Evolutionary conservation across 2,888 invertebrate genomes (phyloP).

Genomic region (Stramonita haemastoma): DNA sequence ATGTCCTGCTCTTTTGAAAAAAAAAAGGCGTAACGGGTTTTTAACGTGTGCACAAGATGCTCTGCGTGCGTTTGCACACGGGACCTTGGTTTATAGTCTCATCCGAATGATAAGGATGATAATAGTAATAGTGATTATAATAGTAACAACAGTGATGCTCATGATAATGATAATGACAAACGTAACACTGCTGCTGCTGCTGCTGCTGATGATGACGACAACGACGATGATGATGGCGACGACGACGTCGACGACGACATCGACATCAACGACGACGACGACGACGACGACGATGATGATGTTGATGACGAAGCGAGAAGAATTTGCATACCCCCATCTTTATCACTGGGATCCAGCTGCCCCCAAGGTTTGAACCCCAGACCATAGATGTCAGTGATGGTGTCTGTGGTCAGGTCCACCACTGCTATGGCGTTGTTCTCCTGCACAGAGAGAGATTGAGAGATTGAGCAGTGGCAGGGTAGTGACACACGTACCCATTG

Average conservation of each 20-base stretch:
- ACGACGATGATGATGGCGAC: not conserved
- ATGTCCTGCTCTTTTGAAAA: no score
- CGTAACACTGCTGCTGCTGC: no score
- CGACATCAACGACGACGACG: not conserved
- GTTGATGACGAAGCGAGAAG: not conserved
- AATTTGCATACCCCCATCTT: conserved; percentile 55
- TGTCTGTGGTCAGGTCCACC: conserved; percentile 55
- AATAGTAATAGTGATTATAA: no score
- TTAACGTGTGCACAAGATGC: no score
- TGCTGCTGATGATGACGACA: no score
- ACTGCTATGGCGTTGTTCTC: conserved; percentile 70
- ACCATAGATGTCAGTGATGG: conserved; percentile 57
- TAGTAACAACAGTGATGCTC: not conserved
- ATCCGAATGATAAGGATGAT: no score
- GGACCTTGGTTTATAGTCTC: no score
- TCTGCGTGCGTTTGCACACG: no score
- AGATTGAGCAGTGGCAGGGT: not conserved
- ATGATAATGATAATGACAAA: no score
- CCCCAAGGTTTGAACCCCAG: conserved; percentile 69
- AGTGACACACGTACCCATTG: not conserved
- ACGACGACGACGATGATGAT: no score
- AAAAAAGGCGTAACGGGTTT: no score
- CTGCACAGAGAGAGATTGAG: conserved; percentile 47
- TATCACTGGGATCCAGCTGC: conserved; percentile 60
- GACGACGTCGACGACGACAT: not conserved